phyloP scores from a whole-genome alignment of 2,888 invertebrate genomes.

The Timema podura region DNA sequence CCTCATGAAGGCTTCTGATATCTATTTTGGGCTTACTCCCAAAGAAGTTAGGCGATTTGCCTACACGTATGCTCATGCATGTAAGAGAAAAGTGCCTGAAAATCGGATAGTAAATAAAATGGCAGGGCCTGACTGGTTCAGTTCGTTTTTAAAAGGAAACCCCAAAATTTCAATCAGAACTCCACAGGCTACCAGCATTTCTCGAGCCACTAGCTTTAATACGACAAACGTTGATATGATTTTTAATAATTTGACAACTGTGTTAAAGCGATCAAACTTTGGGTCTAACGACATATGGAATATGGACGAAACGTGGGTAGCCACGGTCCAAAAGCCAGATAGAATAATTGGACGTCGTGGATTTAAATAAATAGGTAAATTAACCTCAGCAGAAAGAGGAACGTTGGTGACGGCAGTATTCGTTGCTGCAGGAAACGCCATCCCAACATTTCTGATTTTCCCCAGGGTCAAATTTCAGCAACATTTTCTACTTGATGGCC shows the following conservation, averaged over 20 bases:
- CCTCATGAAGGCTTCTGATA: conserved; percentile 19
- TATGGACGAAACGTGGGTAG: conserved; percentile 18
- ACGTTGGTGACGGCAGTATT: conserved; percentile 31
- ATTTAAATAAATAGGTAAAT: background rate
- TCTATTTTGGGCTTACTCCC: conserved; percentile 32
- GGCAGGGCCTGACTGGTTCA: conserved; percentile 40
- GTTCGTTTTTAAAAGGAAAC: conserved; percentile 37
- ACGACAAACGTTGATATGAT: conserved; percentile 47
- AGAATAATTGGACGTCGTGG: conserved; percentile 10
- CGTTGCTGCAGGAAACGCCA: no score
- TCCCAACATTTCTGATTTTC: background rate
- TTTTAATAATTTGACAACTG: conserved; percentile 38
- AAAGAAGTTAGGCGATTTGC: conserved; percentile 34
- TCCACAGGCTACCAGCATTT: conserved; percentile 38
- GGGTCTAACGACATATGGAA: conserved; percentile 13
- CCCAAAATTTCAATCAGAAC: conserved; percentile 34
- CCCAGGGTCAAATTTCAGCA: background rate
- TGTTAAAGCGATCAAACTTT: conserved; percentile 16
- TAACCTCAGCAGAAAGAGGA: conserved; percentile 35
- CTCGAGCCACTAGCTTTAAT: conserved; percentile 37
- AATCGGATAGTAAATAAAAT: conserved; percentile 33
- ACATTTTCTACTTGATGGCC: background rate
- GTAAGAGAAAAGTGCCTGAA: conserved; percentile 31
- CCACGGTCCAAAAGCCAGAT: conserved; percentile 15
- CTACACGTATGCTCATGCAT: conserved; percentile 31